Percentiles rank a stretch among this genome's conserved stretches.
Conservation (phyloP, 2,797 vertebrate genomes). For the Lagocephalus sceleratus region DNA sequence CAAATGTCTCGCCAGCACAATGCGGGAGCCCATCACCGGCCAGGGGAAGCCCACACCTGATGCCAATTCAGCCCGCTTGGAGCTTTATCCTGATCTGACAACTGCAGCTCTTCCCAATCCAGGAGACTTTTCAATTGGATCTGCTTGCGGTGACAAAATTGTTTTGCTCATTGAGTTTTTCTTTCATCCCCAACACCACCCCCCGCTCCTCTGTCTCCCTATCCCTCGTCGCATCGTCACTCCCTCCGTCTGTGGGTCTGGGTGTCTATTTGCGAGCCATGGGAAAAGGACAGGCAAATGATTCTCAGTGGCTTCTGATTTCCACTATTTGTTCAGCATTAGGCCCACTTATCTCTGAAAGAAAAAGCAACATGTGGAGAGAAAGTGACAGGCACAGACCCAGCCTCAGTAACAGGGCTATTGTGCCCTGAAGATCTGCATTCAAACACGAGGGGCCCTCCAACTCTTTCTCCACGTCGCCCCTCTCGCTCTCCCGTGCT, state of each 20-base stretch:
- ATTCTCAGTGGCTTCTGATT: constrained; percentile 99
- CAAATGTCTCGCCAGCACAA: constrained; percentile 97
- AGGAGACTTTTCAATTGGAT: constrained; percentile 95
- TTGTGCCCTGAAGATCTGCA: constrained; percentile 90
- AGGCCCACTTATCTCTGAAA: constrained; percentile 99
- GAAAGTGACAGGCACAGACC: constrained; percentile 96
- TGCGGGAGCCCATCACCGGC: constrained; percentile 88
- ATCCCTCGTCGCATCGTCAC: constrained; percentile 47
- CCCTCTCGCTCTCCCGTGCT: constrained; percentile 27
- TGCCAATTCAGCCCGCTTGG: constrained; percentile 92
- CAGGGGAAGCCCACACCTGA: constrained; percentile 89
- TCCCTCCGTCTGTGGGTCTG: constrained; percentile 77
- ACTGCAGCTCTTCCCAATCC: constrained; percentile 86
- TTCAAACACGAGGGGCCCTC: constrained; percentile 94
- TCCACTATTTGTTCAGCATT: constrained; percentile 99
- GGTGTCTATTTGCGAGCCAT: constrained; percentile 96
- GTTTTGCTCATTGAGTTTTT: constrained; percentile 83
- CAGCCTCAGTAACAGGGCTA: constrained; percentile 86
- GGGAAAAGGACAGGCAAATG: constrained; percentile 98
- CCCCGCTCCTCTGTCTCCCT: constrained; percentile 21
- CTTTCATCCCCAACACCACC: constrained; percentile 25
- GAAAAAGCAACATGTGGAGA: constrained; percentile 98
- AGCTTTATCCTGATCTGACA: constrained; percentile 91
- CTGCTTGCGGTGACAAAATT: constrained; percentile 96
- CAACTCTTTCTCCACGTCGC: constrained; percentile 62